These are phyloP conservation scores for Chrysolina haemoptera DNA, from an alignment of 2,888 invertebrate genomes.

Conservation along the genomic window DNA sequence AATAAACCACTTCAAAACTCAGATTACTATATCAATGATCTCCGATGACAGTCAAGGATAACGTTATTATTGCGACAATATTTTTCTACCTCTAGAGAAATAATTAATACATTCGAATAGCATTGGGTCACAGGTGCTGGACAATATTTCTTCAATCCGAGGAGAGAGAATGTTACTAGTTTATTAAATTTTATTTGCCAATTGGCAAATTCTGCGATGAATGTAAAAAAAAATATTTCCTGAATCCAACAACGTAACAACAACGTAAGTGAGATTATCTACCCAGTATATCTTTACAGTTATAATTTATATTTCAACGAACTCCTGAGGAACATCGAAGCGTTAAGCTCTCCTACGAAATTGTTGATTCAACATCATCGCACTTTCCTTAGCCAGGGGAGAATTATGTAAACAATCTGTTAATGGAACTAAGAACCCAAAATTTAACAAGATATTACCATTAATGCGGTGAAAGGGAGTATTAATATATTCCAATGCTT, in stretches of 20 bases:
- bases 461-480: conserved; percentile 12
- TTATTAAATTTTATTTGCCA: too few species aligned
- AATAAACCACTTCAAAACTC: too few species aligned
- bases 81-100: too few species aligned
- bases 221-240: not conserved
- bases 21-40: too few species aligned
- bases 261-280: not conserved
- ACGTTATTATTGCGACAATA: too few species aligned
- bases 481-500: not conserved
- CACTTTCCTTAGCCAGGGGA: not conserved
- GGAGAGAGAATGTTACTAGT: too few species aligned
- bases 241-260: not conserved
- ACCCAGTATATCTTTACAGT: not conserved
- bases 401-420: conserved; percentile 3
- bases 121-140: too few species aligned
- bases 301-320: not conserved
- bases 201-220: too few species aligned
- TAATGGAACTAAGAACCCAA: conserved; percentile 5
- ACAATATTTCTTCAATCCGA: too few species aligned
- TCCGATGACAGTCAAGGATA: too few species aligned
- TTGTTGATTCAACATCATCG: not conserved
- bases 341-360: not conserved
- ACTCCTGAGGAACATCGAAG: not conserved
- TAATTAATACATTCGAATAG: too few species aligned
- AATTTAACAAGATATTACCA: conserved; percentile 7